Conservation (phyloP, 2,113 vertebrate species). For the Lophotis ruficrista region DNA sequence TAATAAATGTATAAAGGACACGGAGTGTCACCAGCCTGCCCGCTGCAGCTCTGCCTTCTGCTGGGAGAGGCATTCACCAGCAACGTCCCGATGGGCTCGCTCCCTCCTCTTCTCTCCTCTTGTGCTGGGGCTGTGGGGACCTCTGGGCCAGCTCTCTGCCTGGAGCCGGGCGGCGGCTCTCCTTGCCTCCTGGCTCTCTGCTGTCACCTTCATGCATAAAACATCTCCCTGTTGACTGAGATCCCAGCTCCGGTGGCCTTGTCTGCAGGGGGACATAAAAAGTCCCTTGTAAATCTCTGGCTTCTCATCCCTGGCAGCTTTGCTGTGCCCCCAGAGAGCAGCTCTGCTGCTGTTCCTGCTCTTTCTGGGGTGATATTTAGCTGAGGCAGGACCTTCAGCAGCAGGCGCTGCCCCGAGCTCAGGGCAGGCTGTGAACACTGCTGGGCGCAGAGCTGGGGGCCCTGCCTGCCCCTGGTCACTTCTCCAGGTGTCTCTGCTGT, state of each 20-base stretch:
- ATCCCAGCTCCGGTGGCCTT: not conserved
- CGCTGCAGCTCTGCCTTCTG: not conserved
- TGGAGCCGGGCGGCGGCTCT: not conserved
- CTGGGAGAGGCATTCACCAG: not conserved
- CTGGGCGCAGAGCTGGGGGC: accelerated
- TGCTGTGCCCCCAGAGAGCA: not conserved
- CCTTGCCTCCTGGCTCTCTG: not conserved
- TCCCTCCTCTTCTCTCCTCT: not conserved
- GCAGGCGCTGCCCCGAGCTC: not conserved
- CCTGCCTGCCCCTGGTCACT: accelerated
- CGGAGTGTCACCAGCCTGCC: not conserved
- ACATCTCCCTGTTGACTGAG: not conserved
- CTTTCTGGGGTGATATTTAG: not conserved
- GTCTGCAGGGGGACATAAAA: not conserved
- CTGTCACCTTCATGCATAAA: conserved; percentile 11
- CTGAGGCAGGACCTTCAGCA: not conserved
- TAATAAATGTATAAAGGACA: accelerated
- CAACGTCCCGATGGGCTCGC: accelerated
- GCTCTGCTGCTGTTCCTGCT: not conserved
- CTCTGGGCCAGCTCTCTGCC: not conserved
- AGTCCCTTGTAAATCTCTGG: not conserved
- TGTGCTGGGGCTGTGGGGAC: not conserved
- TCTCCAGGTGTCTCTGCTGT: not conserved
- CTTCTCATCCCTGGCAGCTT: not conserved
- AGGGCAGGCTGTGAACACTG: not conserved